phyloP scores from a whole-genome alignment of 2,113 vertebrate genomes.

The Isurus oxyrinchus region DNA sequence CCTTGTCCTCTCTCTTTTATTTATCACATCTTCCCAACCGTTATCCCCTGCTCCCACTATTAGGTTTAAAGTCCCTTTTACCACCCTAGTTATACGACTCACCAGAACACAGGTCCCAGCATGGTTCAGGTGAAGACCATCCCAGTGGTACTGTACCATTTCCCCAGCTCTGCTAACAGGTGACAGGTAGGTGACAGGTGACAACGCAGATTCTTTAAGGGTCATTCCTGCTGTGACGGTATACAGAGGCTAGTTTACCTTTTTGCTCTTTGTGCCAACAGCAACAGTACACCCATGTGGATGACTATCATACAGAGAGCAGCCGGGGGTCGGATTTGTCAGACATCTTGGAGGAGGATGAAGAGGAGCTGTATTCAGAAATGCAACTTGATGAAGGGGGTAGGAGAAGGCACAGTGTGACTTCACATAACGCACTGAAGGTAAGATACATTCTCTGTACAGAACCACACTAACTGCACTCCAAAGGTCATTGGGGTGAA shows the following conservation, averaged over 20 bases:
- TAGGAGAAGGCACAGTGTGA: constrained; percentile 72
- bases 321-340: constrained; percentile 93
- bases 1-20: too few relatives aligned
- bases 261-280: constrained; percentile 42
- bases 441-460: constrained; percentile 59
- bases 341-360: constrained; percentile 96
- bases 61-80: too few relatives aligned
- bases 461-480: background rate
- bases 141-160: too few relatives aligned
- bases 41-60: too few relatives aligned
- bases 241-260: background rate
- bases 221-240: background rate
- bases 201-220: background rate
- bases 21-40: too few relatives aligned
- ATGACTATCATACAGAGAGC: constrained; percentile 92
- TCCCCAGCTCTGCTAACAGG: too few relatives aligned
- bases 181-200: background rate
- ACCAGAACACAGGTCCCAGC: too few relatives aligned
- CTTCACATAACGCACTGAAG: constrained; percentile 86
- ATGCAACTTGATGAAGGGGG: constrained; percentile 90
- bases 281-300: constrained; percentile 80
- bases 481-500: background rate
- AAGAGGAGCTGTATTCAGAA: constrained; percentile 92
- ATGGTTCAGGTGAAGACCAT: too few relatives aligned
- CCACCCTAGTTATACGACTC: too few relatives aligned